phyloP scores from a whole-genome alignment of 2,888 invertebrate genomes.

The Aspidiotus destructor region DNA sequence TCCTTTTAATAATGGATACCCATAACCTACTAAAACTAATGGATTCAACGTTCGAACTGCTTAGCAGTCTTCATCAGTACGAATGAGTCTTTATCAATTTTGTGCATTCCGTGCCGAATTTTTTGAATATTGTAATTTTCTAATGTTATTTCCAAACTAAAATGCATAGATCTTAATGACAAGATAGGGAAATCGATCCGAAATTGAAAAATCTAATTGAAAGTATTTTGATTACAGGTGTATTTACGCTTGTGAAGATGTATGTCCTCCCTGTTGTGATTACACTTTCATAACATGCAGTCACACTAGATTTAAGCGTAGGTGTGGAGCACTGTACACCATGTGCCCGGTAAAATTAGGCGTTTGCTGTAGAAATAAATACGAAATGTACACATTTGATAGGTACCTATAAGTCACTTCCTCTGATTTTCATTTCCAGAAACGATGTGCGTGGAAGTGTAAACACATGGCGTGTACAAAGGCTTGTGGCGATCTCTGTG shows the following conservation, averaged over 20 bases:
- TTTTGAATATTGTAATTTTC: too few relatives aligned
- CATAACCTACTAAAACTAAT: too few relatives aligned
- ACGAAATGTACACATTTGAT: not conserved
- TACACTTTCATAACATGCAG: not conserved
- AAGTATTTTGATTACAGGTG: not conserved
- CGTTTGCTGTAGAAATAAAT: too few relatives aligned
- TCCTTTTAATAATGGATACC: too few relatives aligned
- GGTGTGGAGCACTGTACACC: not conserved
- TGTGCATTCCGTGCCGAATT: too few relatives aligned
- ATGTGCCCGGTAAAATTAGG: not conserved
- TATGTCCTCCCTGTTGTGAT: not conserved
- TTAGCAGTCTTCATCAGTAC: too few relatives aligned
- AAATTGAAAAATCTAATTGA: too few relatives aligned
- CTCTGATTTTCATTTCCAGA: constrained; percentile 36
- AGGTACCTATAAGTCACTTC: not conserved
- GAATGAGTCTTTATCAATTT: too few relatives aligned
- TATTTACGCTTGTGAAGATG: not conserved
- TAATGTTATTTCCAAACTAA: too few relatives aligned
- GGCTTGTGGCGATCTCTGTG: constrained; percentile 36
- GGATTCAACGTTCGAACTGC: too few relatives aligned
- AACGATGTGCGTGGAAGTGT: constrained; percentile 36
- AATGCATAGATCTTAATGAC: too few relatives aligned
- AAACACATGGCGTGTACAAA: constrained; percentile 34
- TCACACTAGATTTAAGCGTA: not conserved
- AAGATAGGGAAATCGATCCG: too few relatives aligned